These are phyloP conservation scores for Scytalopus superciliaris DNA, from an alignment of 2,113 vertebrate species.

Conservation along the genomic window DNA sequence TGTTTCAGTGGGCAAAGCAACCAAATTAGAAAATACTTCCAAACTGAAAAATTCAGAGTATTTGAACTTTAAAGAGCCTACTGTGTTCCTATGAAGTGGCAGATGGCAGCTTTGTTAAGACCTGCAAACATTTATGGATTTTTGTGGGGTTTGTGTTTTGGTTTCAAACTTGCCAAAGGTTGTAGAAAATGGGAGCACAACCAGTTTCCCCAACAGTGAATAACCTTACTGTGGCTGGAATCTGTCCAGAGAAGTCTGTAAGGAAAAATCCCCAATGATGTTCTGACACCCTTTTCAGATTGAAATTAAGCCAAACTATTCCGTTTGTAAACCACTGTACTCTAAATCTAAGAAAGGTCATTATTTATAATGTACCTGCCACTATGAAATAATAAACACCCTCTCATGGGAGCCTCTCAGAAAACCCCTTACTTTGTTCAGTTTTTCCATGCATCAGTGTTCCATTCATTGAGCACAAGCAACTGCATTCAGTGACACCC, in stretches of 20 bases:
- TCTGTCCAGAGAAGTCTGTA: neutral
- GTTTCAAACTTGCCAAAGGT: neutral
- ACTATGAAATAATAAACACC: neutral
- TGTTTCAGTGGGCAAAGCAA: neutral
- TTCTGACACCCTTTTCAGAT: neutral
- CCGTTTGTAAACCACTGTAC: neutral
- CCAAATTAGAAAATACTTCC: neutral
- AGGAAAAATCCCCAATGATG: neutral
- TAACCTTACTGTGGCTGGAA: neutral
- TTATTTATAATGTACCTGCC: neutral
- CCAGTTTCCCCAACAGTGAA: neutral
- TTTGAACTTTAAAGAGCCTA: neutral
- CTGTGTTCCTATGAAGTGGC: neutral
- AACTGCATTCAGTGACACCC: neutral
- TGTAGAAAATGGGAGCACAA: neutral
- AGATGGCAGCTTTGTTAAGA: neutral
- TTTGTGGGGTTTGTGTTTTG: neutral
- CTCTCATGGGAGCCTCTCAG: neutral
- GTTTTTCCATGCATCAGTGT: neutral
- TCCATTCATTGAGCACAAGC: neutral
- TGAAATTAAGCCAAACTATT: neutral
- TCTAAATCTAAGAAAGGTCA: neutral
- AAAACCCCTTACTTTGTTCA: neutral
- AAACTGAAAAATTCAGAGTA: neutral
- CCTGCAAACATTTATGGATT: neutral